Conservation (phyloP, 2,113 vertebrate species). For the Sylvia atricapilla region DNA sequence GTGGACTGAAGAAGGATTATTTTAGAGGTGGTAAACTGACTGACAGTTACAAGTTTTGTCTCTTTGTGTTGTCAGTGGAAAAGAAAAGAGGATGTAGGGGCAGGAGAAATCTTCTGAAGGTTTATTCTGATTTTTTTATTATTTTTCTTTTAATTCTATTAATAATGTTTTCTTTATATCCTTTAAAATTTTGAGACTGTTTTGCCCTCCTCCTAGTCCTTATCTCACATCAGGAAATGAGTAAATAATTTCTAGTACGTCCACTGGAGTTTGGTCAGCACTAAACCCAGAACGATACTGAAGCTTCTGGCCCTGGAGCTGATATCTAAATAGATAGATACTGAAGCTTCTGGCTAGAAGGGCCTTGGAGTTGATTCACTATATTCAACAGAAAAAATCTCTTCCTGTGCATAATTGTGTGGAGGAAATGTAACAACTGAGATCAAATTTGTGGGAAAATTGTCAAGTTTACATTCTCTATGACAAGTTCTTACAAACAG, state of each 20-base stretch:
- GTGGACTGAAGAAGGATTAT: neutral
- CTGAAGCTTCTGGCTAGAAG: neutral
- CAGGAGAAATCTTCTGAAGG: neutral
- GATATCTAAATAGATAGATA: neutral
- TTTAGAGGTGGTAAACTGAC: neutral
- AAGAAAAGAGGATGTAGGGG: neutral
- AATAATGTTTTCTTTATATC: neutral
- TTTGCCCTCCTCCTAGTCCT: neutral
- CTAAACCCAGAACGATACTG: neutral
- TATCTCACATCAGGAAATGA: neutral
- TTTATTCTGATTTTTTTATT: neutral
- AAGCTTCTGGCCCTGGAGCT: neutral
- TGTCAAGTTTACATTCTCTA: neutral
- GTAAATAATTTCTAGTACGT: neutral
- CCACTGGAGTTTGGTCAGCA: neutral
- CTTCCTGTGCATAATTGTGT: neutral
- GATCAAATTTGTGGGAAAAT: neutral
- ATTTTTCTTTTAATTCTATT: neutral
- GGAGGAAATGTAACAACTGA: neutral
- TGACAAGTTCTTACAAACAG: neutral
- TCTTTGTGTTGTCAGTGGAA: neutral
- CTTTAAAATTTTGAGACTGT: neutral
- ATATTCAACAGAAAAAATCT: neutral
- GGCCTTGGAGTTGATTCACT: neutral
- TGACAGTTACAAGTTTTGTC: neutral